These are phyloP conservation scores for Harlomillsia oculata DNA, from an alignment of 1,140 invertebrate species.

Conservation along the genomic window DNA sequence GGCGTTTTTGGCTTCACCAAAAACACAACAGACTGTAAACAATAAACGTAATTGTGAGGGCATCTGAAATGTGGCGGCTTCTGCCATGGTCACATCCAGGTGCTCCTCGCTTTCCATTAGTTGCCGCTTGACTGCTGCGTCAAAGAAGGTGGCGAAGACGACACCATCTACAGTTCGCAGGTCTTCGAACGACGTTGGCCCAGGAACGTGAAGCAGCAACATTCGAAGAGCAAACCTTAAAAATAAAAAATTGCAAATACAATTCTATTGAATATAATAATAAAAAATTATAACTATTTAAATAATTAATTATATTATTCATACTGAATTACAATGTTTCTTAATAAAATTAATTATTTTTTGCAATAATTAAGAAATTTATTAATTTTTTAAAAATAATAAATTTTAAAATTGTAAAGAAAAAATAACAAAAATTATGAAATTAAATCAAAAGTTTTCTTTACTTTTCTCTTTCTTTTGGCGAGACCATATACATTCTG, in stretches of 20 bases:
- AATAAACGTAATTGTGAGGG: constrained; percentile 34
- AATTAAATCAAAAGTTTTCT: too few relatives aligned
- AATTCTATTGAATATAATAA: too few relatives aligned
- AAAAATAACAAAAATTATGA: too few relatives aligned
- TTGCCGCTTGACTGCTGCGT: constrained; percentile 24
- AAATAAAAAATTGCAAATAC: too few relatives aligned
- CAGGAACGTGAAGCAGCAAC: constrained; percentile 38
- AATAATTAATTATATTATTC: too few relatives aligned
- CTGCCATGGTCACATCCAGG: constrained; percentile 29
- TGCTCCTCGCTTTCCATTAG: constrained; percentile 29
- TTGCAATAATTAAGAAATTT: too few relatives aligned
- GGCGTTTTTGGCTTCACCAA: constrained; percentile 19
- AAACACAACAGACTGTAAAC: constrained; percentile 36
- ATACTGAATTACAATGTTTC: too few relatives aligned
- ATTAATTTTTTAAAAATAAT: too few relatives aligned
- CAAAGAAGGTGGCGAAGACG: constrained; percentile 16
- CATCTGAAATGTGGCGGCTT: constrained; percentile 20
- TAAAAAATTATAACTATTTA: too few relatives aligned
- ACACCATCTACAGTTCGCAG: constrained; percentile 19
- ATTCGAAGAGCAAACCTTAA: constrained; percentile 37
- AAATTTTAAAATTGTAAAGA: too few relatives aligned
- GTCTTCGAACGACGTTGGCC: constrained; percentile 20
- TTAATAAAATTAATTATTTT: too few relatives aligned
- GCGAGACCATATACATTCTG: constrained; percentile 35
- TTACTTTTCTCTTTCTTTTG: too few relatives aligned